A percentile compares a stretch with the other conserved stretches of the same genome.
Evolutionary conservation across 2,888 invertebrate genomes (phyloP).

Genomic region (Harpalus rufipes): DNA sequence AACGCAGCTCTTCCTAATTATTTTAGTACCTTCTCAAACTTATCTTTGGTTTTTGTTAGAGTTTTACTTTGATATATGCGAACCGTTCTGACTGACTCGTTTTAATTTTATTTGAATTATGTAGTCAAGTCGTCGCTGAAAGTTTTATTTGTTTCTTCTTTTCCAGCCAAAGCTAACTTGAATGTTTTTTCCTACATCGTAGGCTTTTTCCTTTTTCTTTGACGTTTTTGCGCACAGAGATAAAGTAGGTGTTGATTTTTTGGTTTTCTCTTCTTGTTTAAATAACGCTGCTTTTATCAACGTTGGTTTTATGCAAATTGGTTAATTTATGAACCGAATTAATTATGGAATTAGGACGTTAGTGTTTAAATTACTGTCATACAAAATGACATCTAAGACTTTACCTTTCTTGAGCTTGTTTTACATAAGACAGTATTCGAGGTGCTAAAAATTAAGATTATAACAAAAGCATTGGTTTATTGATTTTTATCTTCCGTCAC

Average conservation of each 20-base stretch:
- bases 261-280: constrained; percentile 53
- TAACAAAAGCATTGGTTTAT: too few relatives aligned
- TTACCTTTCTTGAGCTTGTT: neutral
- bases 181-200: constrained; percentile 44
- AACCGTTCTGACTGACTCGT: constrained; percentile 61
- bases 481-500: too few relatives aligned
- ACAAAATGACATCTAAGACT: neutral
- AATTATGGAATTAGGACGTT: constrained; percentile 55
- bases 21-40: constrained; percentile 63
- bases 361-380: constrained; percentile 48
- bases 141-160: constrained; percentile 64
- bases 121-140: constrained; percentile 62
- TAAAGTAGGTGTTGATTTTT: constrained; percentile 60
- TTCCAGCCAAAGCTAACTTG: constrained; percentile 50
- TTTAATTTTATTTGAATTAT: constrained; percentile 66
- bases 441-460: too few relatives aligned
- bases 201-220: constrained; percentile 39
- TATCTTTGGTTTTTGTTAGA: constrained; percentile 58
- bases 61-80: constrained; percentile 63
- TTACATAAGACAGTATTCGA: neutral
- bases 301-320: constrained; percentile 61
- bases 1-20: constrained; percentile 61
- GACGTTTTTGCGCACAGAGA: constrained; percentile 44
- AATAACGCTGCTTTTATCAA: constrained; percentile 59
- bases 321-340: constrained; percentile 58